A percentile compares a stretch with the other conserved stretches of the same genome.
Conservation (phyloP, 2,888 invertebrate species). For the Diplazon laetatorius region DNA sequence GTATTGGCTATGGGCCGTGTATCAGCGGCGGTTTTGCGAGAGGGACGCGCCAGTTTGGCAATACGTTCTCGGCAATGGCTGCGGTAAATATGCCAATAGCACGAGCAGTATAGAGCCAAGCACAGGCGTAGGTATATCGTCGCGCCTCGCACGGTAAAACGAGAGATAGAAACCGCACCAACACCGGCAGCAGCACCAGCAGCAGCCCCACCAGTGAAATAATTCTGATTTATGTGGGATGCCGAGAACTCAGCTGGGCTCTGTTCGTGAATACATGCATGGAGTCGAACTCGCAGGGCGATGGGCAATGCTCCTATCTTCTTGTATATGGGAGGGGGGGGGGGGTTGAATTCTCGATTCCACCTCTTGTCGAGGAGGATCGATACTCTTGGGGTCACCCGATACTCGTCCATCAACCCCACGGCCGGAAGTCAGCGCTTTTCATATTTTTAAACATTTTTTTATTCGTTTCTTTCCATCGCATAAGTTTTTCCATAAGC, state of each 20-base stretch:
- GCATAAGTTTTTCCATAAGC: slow-evolving; percentile 36
- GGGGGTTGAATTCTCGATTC: slow-evolving; percentile 62
- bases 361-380: slow-evolving; percentile 40
- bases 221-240: slow-evolving; percentile 69
- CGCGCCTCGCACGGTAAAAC: slow-evolving; percentile 64
- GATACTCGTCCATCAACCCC: slow-evolving; percentile 40
- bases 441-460: too few species aligned
- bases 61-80: slow-evolving; percentile 68
- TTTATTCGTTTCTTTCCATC: background rate
- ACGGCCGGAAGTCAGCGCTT: slow-evolving; percentile 35
- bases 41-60: slow-evolving; percentile 64
- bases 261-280: slow-evolving; percentile 57
- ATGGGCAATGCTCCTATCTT: slow-evolving; percentile 7
- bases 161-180: slow-evolving; percentile 61
- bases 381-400: slow-evolving; percentile 52
- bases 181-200: slow-evolving; percentile 14
- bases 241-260: slow-evolving; percentile 63
- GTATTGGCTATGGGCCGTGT: slow-evolving; percentile 56
- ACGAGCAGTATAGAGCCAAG: slow-evolving; percentile 51
- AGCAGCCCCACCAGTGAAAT: slow-evolving; percentile 62
- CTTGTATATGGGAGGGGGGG: slow-evolving; percentile 28
- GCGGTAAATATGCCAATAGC: slow-evolving; percentile 70
- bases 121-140: slow-evolving; percentile 43
- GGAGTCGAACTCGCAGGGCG: slow-evolving; percentile 27
- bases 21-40: slow-evolving; percentile 58